phyloP scores from a whole-genome alignment of 2,797 vertebrate genomes.

The Alouatta caraya region DNA sequence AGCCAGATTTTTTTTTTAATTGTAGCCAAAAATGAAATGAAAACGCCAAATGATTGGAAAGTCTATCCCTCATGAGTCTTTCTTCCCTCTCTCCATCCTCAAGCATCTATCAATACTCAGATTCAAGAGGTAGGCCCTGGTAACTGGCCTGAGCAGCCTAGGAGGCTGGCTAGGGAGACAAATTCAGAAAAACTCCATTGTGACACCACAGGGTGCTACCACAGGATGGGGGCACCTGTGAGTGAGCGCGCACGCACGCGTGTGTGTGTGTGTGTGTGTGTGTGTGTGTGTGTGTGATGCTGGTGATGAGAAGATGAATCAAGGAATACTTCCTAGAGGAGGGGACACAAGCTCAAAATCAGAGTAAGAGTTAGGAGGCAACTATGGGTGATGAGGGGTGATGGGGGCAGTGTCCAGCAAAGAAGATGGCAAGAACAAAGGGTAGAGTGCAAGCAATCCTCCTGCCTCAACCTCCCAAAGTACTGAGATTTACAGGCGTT shows the following conservation, averaged over 20 bases:
- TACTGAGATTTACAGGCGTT: not conserved
- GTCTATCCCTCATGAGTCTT: not conserved
- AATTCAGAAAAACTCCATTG: not conserved
- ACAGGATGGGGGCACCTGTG: not conserved
- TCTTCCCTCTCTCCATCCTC: not conserved
- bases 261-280: not conserved
- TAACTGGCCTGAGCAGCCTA: not conserved
- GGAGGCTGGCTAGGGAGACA: not conserved
- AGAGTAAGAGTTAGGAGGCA: not conserved
- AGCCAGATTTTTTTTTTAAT: not conserved
- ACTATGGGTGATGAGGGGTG: rapidly evolving
- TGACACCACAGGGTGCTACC: not conserved
- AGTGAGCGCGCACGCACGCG: rapidly evolving
- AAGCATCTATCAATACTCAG: not conserved
- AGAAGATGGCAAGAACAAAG: not conserved
- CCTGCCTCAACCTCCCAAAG: not conserved
- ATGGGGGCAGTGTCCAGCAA: not conserved
- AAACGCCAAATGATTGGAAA: slow-evolving; percentile 41
- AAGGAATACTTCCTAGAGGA: not conserved
- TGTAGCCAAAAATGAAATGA: slow-evolving; percentile 32
- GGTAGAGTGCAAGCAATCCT: not conserved
- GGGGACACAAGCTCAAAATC: not conserved
- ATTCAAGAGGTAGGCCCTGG: not conserved
- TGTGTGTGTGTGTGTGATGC: not conserved
- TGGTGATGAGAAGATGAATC: not conserved